Base-by-base conservation (phyloP, 2,797 vertebrate genomes). In the Heterohyrax brucei region DNA sequence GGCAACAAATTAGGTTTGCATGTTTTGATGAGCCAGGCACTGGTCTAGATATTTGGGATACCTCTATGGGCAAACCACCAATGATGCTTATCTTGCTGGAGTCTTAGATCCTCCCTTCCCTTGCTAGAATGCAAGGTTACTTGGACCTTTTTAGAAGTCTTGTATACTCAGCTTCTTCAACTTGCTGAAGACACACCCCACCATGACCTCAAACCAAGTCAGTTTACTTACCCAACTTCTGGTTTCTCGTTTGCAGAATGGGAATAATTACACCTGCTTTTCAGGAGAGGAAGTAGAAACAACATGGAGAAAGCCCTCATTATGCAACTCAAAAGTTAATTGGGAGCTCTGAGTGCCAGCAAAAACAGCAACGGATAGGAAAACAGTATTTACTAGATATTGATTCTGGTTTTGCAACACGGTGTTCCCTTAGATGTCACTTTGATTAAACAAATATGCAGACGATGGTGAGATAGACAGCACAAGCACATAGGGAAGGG, bases 401-500 rank as follows among this genome's bases (percentile, higher is more conserved):
- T 72, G 8, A 94, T 50, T 81, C 39, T 75, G 5, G 24, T 62
- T 92, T 86, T 6, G 89, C 39, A 87, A 68, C 56, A 66, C 14
- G 53, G 26, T 68, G 28, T 92, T 93, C 30, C 68, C 70, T 95
- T 84, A 80, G 14, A 53, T 53, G 50, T 53, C 50, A 53, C 50
- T 53, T 53, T 53, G 6, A 53, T 53, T 53, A 53, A 53, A 56
- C 18, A 56, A 16, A 56, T 56, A 56, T 4, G 4, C 53, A 56
- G 53, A 56, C 12, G 13, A 16, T 14, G 53, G 18, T 16, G 81
- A 94, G 13, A 70, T 39, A 66, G 59, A 28, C 14, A 64, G 16
- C 44, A 16, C 5, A 3, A 5, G 12, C 46, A 1, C 5, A 1
- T 0, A 75, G 8, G 10, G 16, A 48, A 1, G 13, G 5, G 0